phyloP scores from a whole-genome alignment of 2,888 invertebrate genomes.

The Drosophila anceps region DNA sequence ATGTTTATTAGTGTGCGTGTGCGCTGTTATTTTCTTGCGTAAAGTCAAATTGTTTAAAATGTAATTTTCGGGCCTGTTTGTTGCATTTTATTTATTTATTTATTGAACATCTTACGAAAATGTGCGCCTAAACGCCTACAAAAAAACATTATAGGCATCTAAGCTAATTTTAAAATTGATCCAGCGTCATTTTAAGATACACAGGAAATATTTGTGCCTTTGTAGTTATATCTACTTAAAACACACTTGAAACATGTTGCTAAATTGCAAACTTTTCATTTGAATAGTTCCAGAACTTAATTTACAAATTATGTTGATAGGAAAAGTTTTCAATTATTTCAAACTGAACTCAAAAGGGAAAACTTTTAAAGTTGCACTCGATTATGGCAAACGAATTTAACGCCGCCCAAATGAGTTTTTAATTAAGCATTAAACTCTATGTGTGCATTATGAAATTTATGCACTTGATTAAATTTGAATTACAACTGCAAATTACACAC shows the following conservation, averaged over 20 bases:
- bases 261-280: not conserved
- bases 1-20: slow-evolving; percentile 37
- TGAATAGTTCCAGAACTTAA: slow-evolving; percentile 1
- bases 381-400: slow-evolving; percentile 48
- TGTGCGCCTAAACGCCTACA: slow-evolving; percentile 10
- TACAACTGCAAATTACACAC: slow-evolving; percentile 25
- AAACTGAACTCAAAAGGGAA: not conserved
- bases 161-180: not conserved
- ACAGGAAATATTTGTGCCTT: not conserved
- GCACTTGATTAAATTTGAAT: slow-evolving; percentile 29
- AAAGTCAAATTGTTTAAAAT: slow-evolving; percentile 56
- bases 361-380: slow-evolving; percentile 12
- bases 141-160: not conserved
- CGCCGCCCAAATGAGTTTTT: slow-evolving; percentile 52
- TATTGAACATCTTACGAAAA: slow-evolving; percentile 35
- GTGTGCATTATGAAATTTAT: slow-evolving; percentile 1
- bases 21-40: slow-evolving; percentile 20
- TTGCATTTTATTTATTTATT: slow-evolving; percentile 36
- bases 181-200: not conserved
- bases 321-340: not conserved
- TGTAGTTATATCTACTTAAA: not conserved
- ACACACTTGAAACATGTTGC: not conserved
- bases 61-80: slow-evolving; percentile 29
- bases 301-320: not conserved
- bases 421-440: slow-evolving; percentile 59